These are phyloP conservation scores for Ormia ochracea DNA, from an alignment of 2,888 invertebrate genomes.

Conservation along the genomic window DNA sequence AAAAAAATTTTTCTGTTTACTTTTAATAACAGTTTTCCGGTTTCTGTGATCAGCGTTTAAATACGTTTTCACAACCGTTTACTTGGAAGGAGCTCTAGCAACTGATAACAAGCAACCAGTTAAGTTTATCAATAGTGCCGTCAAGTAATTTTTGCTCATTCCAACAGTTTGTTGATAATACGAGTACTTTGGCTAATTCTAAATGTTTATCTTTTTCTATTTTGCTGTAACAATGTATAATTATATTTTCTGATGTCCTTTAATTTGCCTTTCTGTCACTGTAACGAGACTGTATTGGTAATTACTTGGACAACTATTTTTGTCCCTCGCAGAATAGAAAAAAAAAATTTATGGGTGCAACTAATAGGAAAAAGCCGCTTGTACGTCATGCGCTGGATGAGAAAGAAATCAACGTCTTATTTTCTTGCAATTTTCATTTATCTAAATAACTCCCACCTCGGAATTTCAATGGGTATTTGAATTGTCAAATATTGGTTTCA, in stretches of 20 bases:
- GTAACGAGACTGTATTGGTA: not conserved
- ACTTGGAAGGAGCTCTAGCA: constrained; percentile 16
- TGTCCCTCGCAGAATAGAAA: too few species aligned
- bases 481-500: too few species aligned
- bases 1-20: not conserved
- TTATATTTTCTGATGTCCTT: constrained; percentile 42
- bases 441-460: too few species aligned
- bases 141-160: constrained; percentile 37
- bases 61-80: constrained; percentile 44
- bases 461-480: too few species aligned
- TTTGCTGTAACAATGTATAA: constrained; percentile 28
- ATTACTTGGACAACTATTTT: not conserved
- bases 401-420: too few species aligned
- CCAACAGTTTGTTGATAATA: constrained; percentile 29
- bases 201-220: not conserved
- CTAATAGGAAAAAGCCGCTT: too few species aligned
- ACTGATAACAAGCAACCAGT: constrained; percentile 32
- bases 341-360: not conserved
- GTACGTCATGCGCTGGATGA: too few species aligned
- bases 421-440: too few species aligned
- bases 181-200: constrained; percentile 10
- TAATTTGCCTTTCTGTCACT: constrained; percentile 12
- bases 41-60: not conserved
- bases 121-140: constrained; percentile 34
- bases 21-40: not conserved